Conservation (phyloP, 1,140 invertebrate species). For the Drosophila hydei region DNA sequence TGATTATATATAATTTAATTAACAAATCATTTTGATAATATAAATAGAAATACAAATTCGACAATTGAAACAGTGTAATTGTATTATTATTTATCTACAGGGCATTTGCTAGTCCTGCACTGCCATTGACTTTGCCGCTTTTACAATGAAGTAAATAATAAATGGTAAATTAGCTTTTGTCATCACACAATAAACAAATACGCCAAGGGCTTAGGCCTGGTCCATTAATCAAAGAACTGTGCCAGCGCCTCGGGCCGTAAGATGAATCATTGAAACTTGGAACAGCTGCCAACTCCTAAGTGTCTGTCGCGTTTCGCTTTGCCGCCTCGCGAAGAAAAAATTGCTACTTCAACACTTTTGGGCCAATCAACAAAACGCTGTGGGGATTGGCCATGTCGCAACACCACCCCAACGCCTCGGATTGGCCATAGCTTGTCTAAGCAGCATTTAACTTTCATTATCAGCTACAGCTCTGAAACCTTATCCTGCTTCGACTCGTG, state of each 20-base stretch:
- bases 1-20: too few relatives aligned
- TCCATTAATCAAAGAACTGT: slow-evolving; percentile 54
- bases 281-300: slow-evolving; percentile 25
- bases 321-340: slow-evolving; percentile 4
- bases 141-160: slow-evolving; percentile 16
- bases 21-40: too few relatives aligned
- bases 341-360: slow-evolving; percentile 49
- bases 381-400: neutral
- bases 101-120: neutral
- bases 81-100: too few relatives aligned
- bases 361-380: slow-evolving; percentile 26
- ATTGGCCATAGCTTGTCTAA: neutral
- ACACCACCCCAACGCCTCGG: too few relatives aligned
- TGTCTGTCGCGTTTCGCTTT: slow-evolving; percentile 12
- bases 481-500: neutral
- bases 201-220: slow-evolving; percentile 33
- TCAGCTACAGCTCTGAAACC: slow-evolving; percentile 3
- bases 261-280: slow-evolving; percentile 38
- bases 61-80: too few relatives aligned
- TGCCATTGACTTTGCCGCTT: neutral
- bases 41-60: too few relatives aligned
- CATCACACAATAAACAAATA: slow-evolving; percentile 51
- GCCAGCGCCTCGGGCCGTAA: slow-evolving; percentile 13
- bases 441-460: slow-evolving; percentile 37
- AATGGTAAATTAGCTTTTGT: slow-evolving; percentile 49